phyloP scores from a whole-genome alignment of 2,797 vertebrate species.

The Channallabes apus region DNA sequence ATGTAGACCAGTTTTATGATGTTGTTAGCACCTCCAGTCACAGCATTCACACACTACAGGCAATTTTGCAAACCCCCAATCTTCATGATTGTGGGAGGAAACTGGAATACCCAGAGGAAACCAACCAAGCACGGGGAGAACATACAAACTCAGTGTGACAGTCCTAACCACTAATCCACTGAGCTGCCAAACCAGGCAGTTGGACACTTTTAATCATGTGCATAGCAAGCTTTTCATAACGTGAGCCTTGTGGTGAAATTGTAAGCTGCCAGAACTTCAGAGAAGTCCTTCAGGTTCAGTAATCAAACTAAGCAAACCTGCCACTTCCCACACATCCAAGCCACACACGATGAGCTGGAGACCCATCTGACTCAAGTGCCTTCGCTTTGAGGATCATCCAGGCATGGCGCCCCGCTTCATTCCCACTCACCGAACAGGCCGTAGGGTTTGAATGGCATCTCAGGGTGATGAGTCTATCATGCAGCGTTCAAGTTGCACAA shows the following conservation, averaged over 20 bases:
- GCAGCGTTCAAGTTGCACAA: conserved; percentile 28
- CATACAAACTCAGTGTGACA: too few species aligned
- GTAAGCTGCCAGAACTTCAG: neutral
- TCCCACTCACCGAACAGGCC: conserved; percentile 16
- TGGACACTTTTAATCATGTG: neutral
- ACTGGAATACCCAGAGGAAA: too few species aligned
- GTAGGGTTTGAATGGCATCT: conserved; percentile 40
- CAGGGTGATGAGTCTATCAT: conserved; percentile 45
- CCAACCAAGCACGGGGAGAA: too few species aligned
- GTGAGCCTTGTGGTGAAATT: neutral
- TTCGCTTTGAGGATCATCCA: conserved; percentile 46
- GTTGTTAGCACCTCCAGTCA: too few species aligned
- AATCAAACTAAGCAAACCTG: conserved; percentile 23
- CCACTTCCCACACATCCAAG: conserved; percentile 28
- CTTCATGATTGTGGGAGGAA: too few species aligned
- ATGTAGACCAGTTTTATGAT: too few species aligned
- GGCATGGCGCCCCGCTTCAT: neutral
- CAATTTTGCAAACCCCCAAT: too few species aligned
- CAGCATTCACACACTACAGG: too few species aligned
- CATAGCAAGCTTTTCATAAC: neutral
- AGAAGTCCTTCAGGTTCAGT: conserved; percentile 23
- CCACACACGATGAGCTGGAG: conserved; percentile 49
- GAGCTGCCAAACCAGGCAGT: too few species aligned
- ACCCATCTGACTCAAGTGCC: conserved; percentile 17
- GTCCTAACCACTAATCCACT: too few species aligned